A percentile compares a stretch with the other conserved stretches of the same genome.
These are phyloP conservation scores for Potamilus streckersoni DNA, from an alignment of 1,140 invertebrate species.

Conservation along the genomic window DNA sequence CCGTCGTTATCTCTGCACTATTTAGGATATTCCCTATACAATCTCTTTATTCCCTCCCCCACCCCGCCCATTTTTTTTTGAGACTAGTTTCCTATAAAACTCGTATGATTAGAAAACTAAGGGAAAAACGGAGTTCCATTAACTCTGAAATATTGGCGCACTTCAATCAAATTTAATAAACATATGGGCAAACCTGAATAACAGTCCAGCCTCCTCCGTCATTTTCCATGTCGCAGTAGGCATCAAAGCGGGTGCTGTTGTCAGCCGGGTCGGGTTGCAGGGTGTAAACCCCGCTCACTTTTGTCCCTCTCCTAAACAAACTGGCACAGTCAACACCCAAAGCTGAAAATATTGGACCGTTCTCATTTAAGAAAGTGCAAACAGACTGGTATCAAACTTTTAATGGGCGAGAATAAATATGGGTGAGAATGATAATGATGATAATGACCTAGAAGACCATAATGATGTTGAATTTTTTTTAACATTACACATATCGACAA, in stretches of 20 bases:
- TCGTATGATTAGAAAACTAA: background rate
- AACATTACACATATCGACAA: too few relatives aligned
- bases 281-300: slow-evolving; percentile 18
- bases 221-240: slow-evolving; percentile 24
- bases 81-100: background rate
- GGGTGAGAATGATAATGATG: too few relatives aligned
- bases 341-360: background rate
- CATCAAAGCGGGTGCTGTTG: slow-evolving; percentile 9
- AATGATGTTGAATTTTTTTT: too few relatives aligned
- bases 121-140: background rate
- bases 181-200: slow-evolving; percentile 5
- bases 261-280: slow-evolving; percentile 13
- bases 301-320: slow-evolving; percentile 10
- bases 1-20: too few relatives aligned
- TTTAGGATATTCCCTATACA: background rate
- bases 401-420: too few relatives aligned
- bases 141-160: background rate
- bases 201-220: slow-evolving; percentile 25
- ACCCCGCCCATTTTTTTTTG: background rate
- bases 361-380: too few relatives aligned
- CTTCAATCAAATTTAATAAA: too few relatives aligned
- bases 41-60: background rate
- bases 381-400: too few relatives aligned
- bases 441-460: too few relatives aligned
- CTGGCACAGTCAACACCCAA: slow-evolving; percentile 12